phyloP scores from a whole-genome alignment of 2,888 invertebrate species.

The Pterobdella sp. region DNA sequence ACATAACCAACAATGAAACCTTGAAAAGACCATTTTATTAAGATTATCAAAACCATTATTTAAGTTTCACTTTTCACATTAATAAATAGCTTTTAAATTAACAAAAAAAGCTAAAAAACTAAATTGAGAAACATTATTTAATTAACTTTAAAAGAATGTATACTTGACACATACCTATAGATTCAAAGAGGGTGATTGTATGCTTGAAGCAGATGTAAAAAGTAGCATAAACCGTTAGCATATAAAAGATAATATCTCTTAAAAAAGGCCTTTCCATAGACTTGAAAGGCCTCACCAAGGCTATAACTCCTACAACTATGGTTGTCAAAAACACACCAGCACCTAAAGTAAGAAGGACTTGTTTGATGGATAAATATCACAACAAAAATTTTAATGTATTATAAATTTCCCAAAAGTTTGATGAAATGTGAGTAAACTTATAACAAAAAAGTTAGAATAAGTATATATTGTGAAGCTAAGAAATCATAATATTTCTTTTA shows the following conservation, averaged over 20 bases:
- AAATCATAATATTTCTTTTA: background rate
- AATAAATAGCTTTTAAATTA: no score
- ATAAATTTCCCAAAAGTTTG: no score
- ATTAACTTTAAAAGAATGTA: no score
- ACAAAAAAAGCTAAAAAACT: no score
- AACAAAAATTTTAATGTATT: no score
- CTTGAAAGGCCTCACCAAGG: slow-evolving; percentile 56
- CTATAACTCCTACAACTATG: slow-evolving; percentile 58
- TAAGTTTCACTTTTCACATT: background rate
- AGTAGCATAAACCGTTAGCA: slow-evolving; percentile 55
- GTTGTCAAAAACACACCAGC: slow-evolving; percentile 60
- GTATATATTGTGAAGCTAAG: background rate
- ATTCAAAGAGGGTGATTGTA: slow-evolving; percentile 54
- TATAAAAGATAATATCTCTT: slow-evolving; percentile 55
- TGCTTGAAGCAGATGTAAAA: slow-evolving; percentile 53
- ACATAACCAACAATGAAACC: slow-evolving; percentile 54
- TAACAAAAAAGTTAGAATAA: background rate
- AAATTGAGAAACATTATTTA: no score
- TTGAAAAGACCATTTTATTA: slow-evolving; percentile 14
- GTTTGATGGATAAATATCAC: no score
- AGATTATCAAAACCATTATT: background rate
- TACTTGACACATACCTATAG: slow-evolving; percentile 44
- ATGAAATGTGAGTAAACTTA: no score
- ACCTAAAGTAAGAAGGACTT: slow-evolving; percentile 48
- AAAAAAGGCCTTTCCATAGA: slow-evolving; percentile 55